phyloP scores from a whole-genome alignment of 2,797 vertebrate genomes.

The Sus cebifrons region DNA sequence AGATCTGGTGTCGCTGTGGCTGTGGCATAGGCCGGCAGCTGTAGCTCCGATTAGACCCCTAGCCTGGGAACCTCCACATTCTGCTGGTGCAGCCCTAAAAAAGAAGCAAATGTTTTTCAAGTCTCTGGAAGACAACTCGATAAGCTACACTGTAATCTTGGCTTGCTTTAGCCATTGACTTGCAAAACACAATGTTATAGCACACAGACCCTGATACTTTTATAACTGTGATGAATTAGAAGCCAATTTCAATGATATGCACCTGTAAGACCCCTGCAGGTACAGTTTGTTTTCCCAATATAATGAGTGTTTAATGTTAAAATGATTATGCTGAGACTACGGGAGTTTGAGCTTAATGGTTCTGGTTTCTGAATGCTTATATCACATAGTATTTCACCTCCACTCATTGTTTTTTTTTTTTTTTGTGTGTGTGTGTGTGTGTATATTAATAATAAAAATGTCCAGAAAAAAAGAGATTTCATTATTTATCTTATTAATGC shows the following conservation, averaged over 20 bases:
- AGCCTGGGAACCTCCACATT: too few relatives aligned
- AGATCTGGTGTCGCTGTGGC: too few relatives aligned
- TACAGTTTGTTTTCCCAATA: background rate
- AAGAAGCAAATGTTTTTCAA: background rate
- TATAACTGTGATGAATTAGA: background rate
- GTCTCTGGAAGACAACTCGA: background rate
- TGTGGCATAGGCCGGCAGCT: too few relatives aligned
- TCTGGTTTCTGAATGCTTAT: slow-evolving; percentile 8
- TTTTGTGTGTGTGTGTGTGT: background rate
- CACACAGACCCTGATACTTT: accelerated
- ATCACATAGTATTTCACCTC: background rate
- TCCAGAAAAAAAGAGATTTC: background rate
- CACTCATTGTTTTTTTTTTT: background rate
- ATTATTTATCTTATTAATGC: background rate
- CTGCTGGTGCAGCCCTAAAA: too few relatives aligned
- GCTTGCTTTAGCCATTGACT: background rate
- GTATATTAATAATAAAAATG: background rate
- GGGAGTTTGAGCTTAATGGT: background rate
- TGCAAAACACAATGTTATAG: background rate
- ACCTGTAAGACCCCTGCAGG: accelerated
- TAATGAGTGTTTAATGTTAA: slow-evolving; percentile 54
- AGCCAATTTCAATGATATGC: background rate
- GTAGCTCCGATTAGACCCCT: too few relatives aligned
- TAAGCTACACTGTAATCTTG: background rate
- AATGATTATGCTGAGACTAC: background rate